phyloP scores from a whole-genome alignment of 2,888 invertebrate genomes.

The Campopleginae sp. region DNA sequence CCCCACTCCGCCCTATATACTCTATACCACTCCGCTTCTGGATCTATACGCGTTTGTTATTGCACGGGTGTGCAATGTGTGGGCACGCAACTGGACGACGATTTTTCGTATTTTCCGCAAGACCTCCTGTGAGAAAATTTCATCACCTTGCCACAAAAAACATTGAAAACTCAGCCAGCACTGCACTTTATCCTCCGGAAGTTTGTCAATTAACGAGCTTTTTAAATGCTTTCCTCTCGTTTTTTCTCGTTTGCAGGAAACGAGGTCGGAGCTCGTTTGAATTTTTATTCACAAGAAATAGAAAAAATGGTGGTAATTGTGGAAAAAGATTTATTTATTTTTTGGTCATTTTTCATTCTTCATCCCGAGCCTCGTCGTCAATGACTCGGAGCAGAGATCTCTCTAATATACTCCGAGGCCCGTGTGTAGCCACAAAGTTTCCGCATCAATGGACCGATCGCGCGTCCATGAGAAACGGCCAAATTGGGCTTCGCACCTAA shows the following conservation, averaged over 20 bases:
- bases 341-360: not conserved
- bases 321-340: not conserved
- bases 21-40: conserved; percentile 23
- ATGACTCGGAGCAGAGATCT: conserved; percentile 5
- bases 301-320: not conserved
- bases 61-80: not conserved
- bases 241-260: conserved; percentile 14
- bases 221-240: conserved; percentile 13
- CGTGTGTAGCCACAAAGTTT: conserved; percentile 24
- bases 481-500: conserved; percentile 67
- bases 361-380: not conserved
- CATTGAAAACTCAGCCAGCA: conserved; percentile 5
- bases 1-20: conserved; percentile 66
- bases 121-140: conserved; percentile 72
- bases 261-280: conserved; percentile 1
- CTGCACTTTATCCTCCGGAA: conserved; percentile 34
- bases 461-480: conserved; percentile 59
- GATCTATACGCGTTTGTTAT: not conserved
- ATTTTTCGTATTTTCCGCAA: conserved; percentile 72
- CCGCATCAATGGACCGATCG: conserved; percentile 65
- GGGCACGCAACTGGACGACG: conserved; percentile 44
- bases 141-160: conserved; percentile 64
- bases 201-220: conserved; percentile 71
- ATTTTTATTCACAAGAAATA: not conserved
- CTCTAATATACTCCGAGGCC: not conserved